Base-by-base conservation (phyloP, 2,113 vertebrate species). In the Ophiodon elongatus region DNA sequence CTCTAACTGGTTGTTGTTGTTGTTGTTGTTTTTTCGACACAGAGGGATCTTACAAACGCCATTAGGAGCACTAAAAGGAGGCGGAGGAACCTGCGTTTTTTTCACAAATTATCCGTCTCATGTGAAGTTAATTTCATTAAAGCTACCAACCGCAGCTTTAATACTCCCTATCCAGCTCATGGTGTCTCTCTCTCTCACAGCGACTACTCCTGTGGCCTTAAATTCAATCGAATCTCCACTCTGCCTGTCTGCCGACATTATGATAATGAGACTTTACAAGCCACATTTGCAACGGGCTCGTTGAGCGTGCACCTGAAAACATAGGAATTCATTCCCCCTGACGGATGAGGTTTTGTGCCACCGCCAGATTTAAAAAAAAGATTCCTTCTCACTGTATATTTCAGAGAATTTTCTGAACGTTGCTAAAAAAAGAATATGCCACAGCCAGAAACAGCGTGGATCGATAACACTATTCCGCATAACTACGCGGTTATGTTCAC, bases 401-500 rank as follows among this genome's bases (percentile, higher is more conserved):
- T 65, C 80, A 27, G 23, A 11, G 29, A 23, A 2, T 11, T 45
- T 69, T 63, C 43, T 73, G 52, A 85, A 79, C 52, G 56, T 59
- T 56, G 41, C 71, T 11, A 15, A 15, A 45, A 15, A 45, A 45
- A 64, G 27, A 54, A 37, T 33, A 59, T 70, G 29, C 41, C 21
- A 69, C 87, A 67, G 63, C 54, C 70, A 50, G 65, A 59, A 52
- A 71, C 47, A 33, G 70, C 43, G 82, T 77, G 69, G 88, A 89
- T 93, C 86, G 79, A 90, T 91, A 75, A 66, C 35, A 7, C 81
- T 52, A 41, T 80, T 76, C 64, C 74, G 68, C 45, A 59, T 78
- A 85, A 84, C 75, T 43, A 31, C 37, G 27, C 35, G 60, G 50
- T 76, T 79, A 47, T 73, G 79, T 63, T 70, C 79, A 85, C 79